Evolutionary conservation across 1,140 invertebrate species (phyloP), one percentile per base, ranked within the genome.

Genomic region (Zaprionus ornatus): DNA sequence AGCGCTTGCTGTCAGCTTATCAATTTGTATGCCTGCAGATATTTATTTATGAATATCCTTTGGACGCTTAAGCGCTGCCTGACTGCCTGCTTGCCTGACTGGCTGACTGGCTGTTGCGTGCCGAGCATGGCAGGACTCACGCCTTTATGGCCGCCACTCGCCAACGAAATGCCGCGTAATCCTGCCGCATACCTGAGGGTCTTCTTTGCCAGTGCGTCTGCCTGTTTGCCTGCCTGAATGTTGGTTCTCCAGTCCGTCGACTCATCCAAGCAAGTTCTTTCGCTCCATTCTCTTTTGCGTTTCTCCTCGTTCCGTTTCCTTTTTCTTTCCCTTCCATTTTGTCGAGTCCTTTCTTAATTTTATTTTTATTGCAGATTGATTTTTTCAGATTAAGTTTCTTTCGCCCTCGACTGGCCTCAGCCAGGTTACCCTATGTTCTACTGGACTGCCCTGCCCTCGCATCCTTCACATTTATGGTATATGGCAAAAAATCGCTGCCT

Each of bases 11-110:
- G 84, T 69, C 82, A 81, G 82, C 84, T 88, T 88, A 88, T 88
- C 84, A 88, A 88, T 88, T 88, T 88, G 85, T 88, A 84, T 84
- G 84, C 84, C 85, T 81, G 85, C 81, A 88, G 85, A 88, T 88
- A 88, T 88, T 88, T 88, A 88, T 90, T 88, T 88, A 90, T 88
- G 84, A 88, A 90, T 88, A 88, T 88, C 85, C 84, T 90, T 86
- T 77, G 69, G 64, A 82, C 70, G 75, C 82, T 67, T 67, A 74
- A 63, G 68, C 42, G 29, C 21, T 54, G 25, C 29, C 23, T n/a
- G 32, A 5, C 17, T 4, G 29, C 4, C 23, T n/a, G 32, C 10
- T 12, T 4, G 29, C 4, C n/a, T 35, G 56, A 21, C 42, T 21
- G 68, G 12, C 52, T 37, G 56, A 21, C 42, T 23, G 69, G 9